Conservation (phyloP, 2,113 vertebrate genomes). For the Numenius arquata region DNA sequence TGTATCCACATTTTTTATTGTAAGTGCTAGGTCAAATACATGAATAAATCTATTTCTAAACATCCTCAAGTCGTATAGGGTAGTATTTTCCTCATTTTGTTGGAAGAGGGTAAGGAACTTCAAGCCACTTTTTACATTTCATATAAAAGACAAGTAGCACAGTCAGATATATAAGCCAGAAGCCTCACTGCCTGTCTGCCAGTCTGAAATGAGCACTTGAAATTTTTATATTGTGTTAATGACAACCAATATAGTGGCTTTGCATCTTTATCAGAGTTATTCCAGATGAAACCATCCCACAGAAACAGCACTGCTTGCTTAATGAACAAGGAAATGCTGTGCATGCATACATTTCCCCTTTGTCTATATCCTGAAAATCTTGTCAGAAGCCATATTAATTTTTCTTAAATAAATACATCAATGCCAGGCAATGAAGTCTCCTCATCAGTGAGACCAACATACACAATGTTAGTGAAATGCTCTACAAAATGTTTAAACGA, state of each 20-base stretch:
- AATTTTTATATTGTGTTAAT: neutral
- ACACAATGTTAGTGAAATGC: neutral
- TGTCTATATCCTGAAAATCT: neutral
- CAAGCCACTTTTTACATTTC: neutral
- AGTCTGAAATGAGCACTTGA: neutral
- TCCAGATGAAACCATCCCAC: neutral
- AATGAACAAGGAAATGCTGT: neutral
- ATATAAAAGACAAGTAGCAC: neutral
- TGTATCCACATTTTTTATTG: neutral
- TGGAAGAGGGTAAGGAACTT: neutral
- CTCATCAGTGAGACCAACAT: neutral
- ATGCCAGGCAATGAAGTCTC: neutral
- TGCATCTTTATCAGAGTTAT: neutral
- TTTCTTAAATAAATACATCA: neutral
- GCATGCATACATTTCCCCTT: neutral
- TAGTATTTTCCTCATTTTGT: neutral
- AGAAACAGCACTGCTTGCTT: neutral
- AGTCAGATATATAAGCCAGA: neutral
- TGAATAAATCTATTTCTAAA: neutral
- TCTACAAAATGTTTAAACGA: neutral
- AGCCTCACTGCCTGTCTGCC: neutral
- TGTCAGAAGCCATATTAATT: neutral
- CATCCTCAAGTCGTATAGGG: rapidly evolving
- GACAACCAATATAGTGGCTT: neutral
- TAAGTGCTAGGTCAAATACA: neutral